These are phyloP conservation scores for Autographa pulchrina DNA, from an alignment of 2,888 invertebrate genomes.

Conservation along the genomic window DNA sequence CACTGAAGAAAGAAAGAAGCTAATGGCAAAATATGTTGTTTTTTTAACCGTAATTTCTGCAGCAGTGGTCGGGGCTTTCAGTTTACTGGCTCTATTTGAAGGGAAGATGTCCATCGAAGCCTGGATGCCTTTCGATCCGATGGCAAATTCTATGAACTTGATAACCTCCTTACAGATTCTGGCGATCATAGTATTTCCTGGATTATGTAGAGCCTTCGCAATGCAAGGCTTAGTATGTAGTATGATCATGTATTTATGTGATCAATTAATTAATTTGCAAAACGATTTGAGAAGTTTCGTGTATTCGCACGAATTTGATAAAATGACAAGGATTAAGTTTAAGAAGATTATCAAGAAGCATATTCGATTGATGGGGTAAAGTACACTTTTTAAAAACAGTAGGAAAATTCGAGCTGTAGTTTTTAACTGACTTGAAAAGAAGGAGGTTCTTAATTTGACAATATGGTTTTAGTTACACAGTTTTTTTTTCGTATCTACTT, in stretches of 20 bases:
- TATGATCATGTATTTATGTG: slow-evolving; percentile 79
- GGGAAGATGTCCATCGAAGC: slow-evolving; percentile 75
- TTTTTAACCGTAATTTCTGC: slow-evolving; percentile 63
- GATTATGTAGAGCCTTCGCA: slow-evolving; percentile 71
- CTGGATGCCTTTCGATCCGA: slow-evolving; percentile 81
- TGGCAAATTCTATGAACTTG: slow-evolving; percentile 67
- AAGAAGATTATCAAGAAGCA: slow-evolving; percentile 76
- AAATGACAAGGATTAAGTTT: slow-evolving; percentile 64
- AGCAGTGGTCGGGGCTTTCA: slow-evolving; percentile 64
- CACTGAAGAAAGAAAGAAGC: slow-evolving; percentile 62
- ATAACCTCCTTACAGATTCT: slow-evolving; percentile 69
- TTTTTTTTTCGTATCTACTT: neutral
- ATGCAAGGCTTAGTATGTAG: slow-evolving; percentile 81
- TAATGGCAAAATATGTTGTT: slow-evolving; percentile 70
- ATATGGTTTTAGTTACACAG: too few species aligned
- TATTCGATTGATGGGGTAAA: slow-evolving; percentile 77
- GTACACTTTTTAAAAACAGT: too few species aligned
- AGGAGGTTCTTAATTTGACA: too few species aligned
- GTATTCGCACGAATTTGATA: slow-evolving; percentile 63
- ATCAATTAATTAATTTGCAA: slow-evolving; percentile 77
- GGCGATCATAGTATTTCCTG: slow-evolving; percentile 67
- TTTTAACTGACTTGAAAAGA: too few species aligned
- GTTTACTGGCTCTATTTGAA: slow-evolving; percentile 65
- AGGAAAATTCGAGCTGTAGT: too few species aligned
- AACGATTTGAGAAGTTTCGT: slow-evolving; percentile 64